Conservation (phyloP, 1,140 invertebrate genomes). For the Melipona quadrifasciata region DNA sequence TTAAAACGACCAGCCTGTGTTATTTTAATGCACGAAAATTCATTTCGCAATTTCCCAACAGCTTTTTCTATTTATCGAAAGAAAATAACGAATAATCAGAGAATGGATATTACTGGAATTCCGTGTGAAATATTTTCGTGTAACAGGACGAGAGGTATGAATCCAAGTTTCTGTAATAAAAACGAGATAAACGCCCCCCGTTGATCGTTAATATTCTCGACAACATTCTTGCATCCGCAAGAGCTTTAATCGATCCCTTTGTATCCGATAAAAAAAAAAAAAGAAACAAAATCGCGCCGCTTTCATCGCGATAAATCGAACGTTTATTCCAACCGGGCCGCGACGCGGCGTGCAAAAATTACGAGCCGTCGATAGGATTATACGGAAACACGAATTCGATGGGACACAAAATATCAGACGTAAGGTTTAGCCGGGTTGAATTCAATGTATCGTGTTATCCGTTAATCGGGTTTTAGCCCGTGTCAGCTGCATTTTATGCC, state of each 20-base stretch:
- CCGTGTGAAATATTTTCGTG: background rate
- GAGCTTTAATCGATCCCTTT: background rate
- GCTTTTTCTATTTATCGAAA: background rate
- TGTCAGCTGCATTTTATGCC: conserved; percentile 19
- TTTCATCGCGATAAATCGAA: conserved; percentile 29
- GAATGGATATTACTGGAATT: background rate
- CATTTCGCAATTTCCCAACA: background rate
- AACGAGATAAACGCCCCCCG: background rate
- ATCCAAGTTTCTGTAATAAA: background rate
- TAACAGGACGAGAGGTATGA: background rate
- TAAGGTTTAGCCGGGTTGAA: conserved; percentile 24
- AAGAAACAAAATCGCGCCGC: background rate
- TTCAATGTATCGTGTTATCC: conserved; percentile 34
- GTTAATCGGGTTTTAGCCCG: conserved; percentile 26
- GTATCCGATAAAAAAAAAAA: too few species aligned
- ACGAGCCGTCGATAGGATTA: conserved; percentile 33
- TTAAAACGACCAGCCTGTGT: background rate
- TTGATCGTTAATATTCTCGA: background rate
- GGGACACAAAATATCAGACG: conserved; percentile 32
- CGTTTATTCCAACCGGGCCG: background rate
- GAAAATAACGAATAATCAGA: background rate
- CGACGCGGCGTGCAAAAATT: background rate
- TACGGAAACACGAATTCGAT: conserved; percentile 13
- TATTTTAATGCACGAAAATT: background rate
- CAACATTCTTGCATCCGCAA: background rate